Conservation (phyloP, 2,113 vertebrate species). For the Tretioscincus oriximinensis region DNA sequence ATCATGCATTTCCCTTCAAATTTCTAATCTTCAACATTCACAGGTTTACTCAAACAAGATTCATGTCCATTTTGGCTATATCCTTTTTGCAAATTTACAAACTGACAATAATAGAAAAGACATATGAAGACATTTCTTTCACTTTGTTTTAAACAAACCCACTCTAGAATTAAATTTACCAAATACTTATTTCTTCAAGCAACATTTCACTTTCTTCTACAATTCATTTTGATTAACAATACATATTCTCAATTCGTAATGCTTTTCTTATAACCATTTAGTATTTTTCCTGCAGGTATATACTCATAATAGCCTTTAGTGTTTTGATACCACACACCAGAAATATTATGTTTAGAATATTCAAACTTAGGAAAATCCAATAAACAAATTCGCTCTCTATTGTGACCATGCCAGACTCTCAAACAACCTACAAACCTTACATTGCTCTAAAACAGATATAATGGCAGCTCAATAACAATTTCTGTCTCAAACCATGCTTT, state of each 20-base stretch:
- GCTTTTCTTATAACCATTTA: not conserved
- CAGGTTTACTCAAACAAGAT: not conserved
- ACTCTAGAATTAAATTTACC: not conserved
- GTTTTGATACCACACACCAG: not conserved
- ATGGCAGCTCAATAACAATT: not conserved
- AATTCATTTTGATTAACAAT: not conserved
- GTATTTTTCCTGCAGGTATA: slow-evolving; percentile 6
- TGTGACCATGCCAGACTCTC: not conserved
- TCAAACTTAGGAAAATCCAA: not conserved
- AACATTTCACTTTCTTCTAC: not conserved
- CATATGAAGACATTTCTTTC: not conserved
- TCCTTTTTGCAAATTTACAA: not conserved
- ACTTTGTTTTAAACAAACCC: not conserved
- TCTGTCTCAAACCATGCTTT: slow-evolving; percentile 24
- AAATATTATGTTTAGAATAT: not conserved
- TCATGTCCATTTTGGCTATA: not conserved
- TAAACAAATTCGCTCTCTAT: not conserved
- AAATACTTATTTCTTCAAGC: not conserved
- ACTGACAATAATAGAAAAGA: not conserved
- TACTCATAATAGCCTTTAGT: slow-evolving; percentile 12
- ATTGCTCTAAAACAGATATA: not conserved
- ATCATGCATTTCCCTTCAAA: not conserved
- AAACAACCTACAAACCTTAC: not conserved
- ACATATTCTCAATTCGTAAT: not conserved
- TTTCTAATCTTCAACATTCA: not conserved